Base-by-base conservation (phyloP, 2,797 vertebrate species). In the Phyllotis vaccarum region DNA sequence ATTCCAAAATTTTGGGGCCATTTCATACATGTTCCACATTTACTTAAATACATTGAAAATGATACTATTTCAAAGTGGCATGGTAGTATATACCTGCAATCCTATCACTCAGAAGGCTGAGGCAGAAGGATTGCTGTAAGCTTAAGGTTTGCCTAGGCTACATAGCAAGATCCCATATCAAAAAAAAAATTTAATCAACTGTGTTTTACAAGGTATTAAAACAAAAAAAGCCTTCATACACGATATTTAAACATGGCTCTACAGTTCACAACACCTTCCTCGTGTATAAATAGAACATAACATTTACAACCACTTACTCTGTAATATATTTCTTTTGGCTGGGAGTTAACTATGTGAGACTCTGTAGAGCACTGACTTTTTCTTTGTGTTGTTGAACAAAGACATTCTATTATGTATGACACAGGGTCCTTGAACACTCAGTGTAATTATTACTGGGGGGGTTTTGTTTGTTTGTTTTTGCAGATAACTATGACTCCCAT, bases 241-340 rank as follows among this genome's bases (percentile, higher is more conserved):
- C 78, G 66, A 95, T 97, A 97, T 96, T 97, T 97, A 96, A 97
- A 97, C 79, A 40, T 93, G 95, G 90, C 96, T 97, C 95, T 95
- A 96, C n/a, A 85, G 92, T 97, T 92, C 96, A 93, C 92, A 97
- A 90, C 94, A 97, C 97, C 96, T 94, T 97, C 97, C 80, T 96
- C 96, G 89, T 94, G 82, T 97, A 97, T 97, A 98, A 97, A 98
- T 91, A 97, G 94, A 97, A 96, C 89, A 95, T 14, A 97, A 95
- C 94, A 96, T 98, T 98, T 97, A 98, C 96, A 97, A 86, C 92
- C 96, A 97, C 96, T 97, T 96, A 94, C 75, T 92, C 95, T 86
- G 89, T 95, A 97, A 97, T 97, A 89, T 97, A 97, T 97, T 98
- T 97, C 95, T 96, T 96, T 96, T 97, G 97, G 97, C 97, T 96